Evolutionary conservation across 1,140 invertebrate genomes (phyloP), one percentile per base, ranked within the genome.

Genomic region (Drosophila prosaltans): DNA sequence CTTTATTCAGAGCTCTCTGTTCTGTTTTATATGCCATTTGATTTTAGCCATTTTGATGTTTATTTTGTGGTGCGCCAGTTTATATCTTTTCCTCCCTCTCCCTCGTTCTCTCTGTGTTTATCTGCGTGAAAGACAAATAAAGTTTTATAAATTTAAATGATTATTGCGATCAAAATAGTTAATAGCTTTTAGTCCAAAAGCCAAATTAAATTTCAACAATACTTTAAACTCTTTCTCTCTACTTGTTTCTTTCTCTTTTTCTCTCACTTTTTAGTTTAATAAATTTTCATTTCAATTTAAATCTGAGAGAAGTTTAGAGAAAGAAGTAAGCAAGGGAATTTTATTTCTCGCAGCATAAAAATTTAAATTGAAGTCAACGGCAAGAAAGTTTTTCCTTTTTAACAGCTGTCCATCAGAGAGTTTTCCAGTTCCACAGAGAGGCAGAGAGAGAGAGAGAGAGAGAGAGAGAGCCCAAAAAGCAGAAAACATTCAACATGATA

Each of bases 401-500:
- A 36, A 16, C 62, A 64, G 43, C 62, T 48, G 62, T 64, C 43
- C 43, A 48, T 64, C 51, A 40, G 69, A 73, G 63, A 79, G 30
- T 78, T 63, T 69, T 75, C 32, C 41, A 21, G 43, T 28, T 63
- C 43, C 69, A 76, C 61, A 61, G 75, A 71, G 41, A 69, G 73
- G 21, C 76, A 45, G n/a, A 48, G 0, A 51, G 45, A 26, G 21
- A 24, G 45, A 51, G 21, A 24, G 45, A 51, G 21, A 9, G 9
- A 51, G 24, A 51, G 16, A 48, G 45, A 48, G 6, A 48, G 32
- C 32, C 32, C 69, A 88, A 80, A 82, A 74, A 77, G 83, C 80
- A 80, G 84, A 78, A 89, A 89, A 84, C 71, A 74, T 78, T 24
- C 69, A 55, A 78, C 69, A 71, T 77, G 84, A 89, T 81, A 89